These are phyloP conservation scores for Clistopyga incitator DNA, from an alignment of 2,888 invertebrate genomes.

Conservation along the genomic window DNA sequence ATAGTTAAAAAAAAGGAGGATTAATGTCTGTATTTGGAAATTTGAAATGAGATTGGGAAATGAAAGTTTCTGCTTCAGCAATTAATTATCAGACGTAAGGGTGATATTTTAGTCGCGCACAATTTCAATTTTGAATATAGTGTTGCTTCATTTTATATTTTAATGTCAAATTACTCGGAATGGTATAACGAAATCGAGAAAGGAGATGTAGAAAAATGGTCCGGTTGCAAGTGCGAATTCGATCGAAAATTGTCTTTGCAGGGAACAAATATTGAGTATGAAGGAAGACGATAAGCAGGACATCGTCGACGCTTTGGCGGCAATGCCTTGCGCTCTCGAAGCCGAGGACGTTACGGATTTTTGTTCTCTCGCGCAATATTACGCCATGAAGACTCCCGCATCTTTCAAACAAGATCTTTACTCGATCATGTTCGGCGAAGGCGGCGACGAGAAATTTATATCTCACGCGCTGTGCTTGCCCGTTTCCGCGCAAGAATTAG, in stretches of 20 bases:
- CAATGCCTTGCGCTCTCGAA: conserved; percentile 94
- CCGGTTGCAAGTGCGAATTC: too few species aligned
- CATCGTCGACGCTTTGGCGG: conserved; percentile 89
- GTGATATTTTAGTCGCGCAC: too few species aligned
- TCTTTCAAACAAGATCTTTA: conserved; percentile 94
- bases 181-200: too few species aligned
- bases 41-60: too few species aligned
- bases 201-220: too few species aligned
- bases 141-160: too few species aligned
- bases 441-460: conserved; percentile 87
- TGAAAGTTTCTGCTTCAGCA: too few species aligned
- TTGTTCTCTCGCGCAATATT: conserved; percentile 98
- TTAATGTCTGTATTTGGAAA: too few species aligned
- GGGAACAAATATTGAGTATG: conserved; percentile 93
- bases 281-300: conserved; percentile 89
- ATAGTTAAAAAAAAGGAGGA: too few species aligned
- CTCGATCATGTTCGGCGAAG: conserved; percentile 84
- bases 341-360: conserved; percentile 98
- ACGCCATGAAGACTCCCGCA: conserved; percentile 95
- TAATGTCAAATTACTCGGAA: too few species aligned
- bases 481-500: conserved; percentile 96
- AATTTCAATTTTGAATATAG: too few species aligned
- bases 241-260: conserved; percentile 69
- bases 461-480: conserved; percentile 97
- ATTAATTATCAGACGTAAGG: too few species aligned